These are phyloP conservation scores for Copidosoma aretas DNA, from an alignment of 2,888 invertebrate species.

Conservation along the genomic window DNA sequence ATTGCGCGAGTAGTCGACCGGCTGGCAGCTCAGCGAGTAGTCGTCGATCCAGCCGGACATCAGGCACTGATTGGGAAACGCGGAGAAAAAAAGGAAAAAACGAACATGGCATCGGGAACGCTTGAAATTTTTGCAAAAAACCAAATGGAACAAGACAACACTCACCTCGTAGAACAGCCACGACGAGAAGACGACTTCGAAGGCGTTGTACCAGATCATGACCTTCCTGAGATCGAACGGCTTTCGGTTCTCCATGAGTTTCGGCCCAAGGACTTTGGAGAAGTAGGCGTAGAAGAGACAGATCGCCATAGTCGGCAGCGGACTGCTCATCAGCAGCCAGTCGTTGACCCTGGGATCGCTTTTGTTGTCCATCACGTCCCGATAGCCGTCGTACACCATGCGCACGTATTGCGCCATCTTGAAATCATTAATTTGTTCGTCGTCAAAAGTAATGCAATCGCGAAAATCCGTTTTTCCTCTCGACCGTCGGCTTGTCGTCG, in stretches of 20 bases:
- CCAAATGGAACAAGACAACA: not conserved
- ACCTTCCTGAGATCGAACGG: constrained; percentile 78
- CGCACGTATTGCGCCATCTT: constrained; percentile 69
- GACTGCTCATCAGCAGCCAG: constrained; percentile 84
- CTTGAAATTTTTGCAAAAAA: not conserved
- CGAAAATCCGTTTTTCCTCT: too few species aligned
- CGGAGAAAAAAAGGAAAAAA: not conserved
- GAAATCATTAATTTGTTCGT: too few species aligned
- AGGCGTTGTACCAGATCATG: constrained; percentile 82
- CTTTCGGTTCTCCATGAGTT: constrained; percentile 84
- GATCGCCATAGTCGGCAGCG: constrained; percentile 78
- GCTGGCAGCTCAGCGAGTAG: constrained; percentile 79
- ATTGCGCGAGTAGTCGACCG: constrained; percentile 77
- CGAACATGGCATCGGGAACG: not conserved
- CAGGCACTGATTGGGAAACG: constrained; percentile 60
- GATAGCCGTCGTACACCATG: constrained; percentile 71
- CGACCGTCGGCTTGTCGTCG: too few species aligned
- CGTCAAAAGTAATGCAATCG: too few species aligned
- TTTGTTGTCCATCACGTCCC: constrained; percentile 83
- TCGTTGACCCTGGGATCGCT: constrained; percentile 82
- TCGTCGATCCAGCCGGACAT: constrained; percentile 74
- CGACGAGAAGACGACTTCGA: constrained; percentile 79
- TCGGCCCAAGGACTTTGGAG: constrained; percentile 80
- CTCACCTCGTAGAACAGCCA: constrained; percentile 78
- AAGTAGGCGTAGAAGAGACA: constrained; percentile 78